Base-by-base conservation (phyloP, 2,888 invertebrate species). In the Unio pictorum region DNA sequence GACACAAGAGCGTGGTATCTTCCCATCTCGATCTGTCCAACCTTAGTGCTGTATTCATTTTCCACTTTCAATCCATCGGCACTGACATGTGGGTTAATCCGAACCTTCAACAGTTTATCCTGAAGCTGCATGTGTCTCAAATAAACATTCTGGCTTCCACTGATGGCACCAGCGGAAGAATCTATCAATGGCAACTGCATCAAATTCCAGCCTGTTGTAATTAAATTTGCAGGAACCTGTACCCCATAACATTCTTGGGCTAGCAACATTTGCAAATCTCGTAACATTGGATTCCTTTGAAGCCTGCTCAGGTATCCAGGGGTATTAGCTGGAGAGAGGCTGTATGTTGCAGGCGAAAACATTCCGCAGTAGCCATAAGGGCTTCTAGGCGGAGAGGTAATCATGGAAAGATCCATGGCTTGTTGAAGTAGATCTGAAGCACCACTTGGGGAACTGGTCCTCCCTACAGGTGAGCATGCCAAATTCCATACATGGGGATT, bases 261-360 rank as follows among this genome's bases (percentile, higher is more conserved):
- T 0, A 83, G 78, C 2, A 82, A 64, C 45, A 74, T 73, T 67
- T 82, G 81, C n/a, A 84, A 68, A 34, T 84, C 84, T n/a, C 74
- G 64, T 67, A 84, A 84, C 78, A 84, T 81, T 20, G 84, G 83
- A 68, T 84, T 81, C 60, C 74, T 81, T 67, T 80, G 80, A 20
- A 84, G 77, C 55, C 79, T 73, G 4, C 74, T 66, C 26, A 84
- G 76, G 63, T 78, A 79, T 15, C 66, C 58, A 26, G 73, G 74
- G 66, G 72, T 74, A 66, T 73, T 72, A 66, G 71, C 55, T 7
- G 78, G 69, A 15, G 71, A 69, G 59, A 70, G 68, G 30, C 64
- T 60, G 5, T 68, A 61, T 20, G 59, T 57, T 7, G 67, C 66
- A 23, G 73, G 75, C 20, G 75, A 75, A 58, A 73, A 74, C 45